Conservation (phyloP, 1,140 invertebrate species). For the Cherax destructor region DNA sequence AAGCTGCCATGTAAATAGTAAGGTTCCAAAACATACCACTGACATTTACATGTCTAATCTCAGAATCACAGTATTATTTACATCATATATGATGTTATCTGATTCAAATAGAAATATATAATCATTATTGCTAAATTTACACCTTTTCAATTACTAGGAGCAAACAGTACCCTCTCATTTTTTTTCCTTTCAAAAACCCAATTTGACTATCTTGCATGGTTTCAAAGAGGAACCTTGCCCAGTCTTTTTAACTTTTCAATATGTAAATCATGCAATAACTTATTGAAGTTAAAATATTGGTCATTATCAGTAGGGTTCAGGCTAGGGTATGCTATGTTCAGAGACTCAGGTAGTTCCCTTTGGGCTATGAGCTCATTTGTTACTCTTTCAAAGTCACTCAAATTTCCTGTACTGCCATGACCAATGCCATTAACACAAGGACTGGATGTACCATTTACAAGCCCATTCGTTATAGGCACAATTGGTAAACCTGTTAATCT, state of each 20-base stretch:
- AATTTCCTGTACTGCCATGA: not conserved
- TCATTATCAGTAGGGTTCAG: constrained; percentile 58
- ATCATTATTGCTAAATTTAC: no score
- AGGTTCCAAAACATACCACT: no score
- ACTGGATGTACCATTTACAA: not conserved
- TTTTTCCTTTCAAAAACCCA: no score
- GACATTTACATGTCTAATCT: no score
- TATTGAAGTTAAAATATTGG: constrained; percentile 62
- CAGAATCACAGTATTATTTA: no score
- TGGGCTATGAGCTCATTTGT: constrained; percentile 35
- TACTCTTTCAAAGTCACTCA: constrained; percentile 16
- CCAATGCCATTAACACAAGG: constrained; percentile 1
- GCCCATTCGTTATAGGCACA: constrained; percentile 5
- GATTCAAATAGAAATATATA: no score
- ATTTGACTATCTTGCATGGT: no score
- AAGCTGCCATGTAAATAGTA: no score
- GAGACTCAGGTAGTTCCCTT: constrained; percentile 61
- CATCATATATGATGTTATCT: no score
- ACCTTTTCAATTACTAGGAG: no score
- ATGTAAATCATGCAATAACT: constrained; percentile 57
- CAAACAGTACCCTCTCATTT: no score
- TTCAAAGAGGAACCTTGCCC: constrained; percentile 43
- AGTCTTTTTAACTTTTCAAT: constrained; percentile 55
- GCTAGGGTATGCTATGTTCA: constrained; percentile 44
- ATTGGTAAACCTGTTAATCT: constrained; percentile 7